These are phyloP conservation scores for Herpailurus yagouaroundi DNA, from an alignment of 2,113 vertebrate genomes.

Conservation along the genomic window DNA sequence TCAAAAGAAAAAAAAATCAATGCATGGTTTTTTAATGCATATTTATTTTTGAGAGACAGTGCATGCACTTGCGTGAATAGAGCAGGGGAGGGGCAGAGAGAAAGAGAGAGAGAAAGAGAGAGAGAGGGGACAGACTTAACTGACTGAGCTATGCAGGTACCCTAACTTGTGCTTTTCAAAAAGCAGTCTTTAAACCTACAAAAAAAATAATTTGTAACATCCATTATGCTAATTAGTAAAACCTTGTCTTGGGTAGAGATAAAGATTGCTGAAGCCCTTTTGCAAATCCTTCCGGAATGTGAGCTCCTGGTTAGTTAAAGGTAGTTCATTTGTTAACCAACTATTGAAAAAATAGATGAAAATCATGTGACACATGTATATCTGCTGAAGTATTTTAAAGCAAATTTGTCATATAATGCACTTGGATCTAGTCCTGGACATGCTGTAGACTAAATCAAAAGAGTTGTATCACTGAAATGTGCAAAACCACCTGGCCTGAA, in stretches of 20 bases:
- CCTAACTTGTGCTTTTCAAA: neutral
- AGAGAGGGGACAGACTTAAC: too few species aligned
- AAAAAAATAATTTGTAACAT: neutral
- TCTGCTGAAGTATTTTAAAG: neutral
- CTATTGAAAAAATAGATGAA: neutral
- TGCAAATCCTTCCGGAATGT: neutral
- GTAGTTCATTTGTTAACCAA: neutral
- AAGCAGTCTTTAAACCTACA: neutral
- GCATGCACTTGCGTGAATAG: too few species aligned
- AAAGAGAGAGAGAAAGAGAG: too few species aligned
- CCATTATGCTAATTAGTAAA: neutral
- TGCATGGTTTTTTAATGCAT: too few species aligned
- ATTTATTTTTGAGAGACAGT: too few species aligned
- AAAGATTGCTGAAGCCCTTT: neutral
- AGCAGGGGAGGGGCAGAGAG: too few species aligned
- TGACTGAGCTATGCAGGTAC: too few species aligned
- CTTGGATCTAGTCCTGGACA: neutral
- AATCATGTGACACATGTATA: neutral
- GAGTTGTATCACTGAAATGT: neutral
- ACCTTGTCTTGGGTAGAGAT: neutral
- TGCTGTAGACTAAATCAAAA: neutral
- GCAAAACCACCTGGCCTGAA: neutral
- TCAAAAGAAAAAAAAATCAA: neutral
- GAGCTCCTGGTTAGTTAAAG: neutral
- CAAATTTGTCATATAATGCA: neutral